These are phyloP conservation scores for Balaenoptera acutorostrata DNA, from an alignment of 2,113 vertebrate species.

Conservation along the genomic window DNA sequence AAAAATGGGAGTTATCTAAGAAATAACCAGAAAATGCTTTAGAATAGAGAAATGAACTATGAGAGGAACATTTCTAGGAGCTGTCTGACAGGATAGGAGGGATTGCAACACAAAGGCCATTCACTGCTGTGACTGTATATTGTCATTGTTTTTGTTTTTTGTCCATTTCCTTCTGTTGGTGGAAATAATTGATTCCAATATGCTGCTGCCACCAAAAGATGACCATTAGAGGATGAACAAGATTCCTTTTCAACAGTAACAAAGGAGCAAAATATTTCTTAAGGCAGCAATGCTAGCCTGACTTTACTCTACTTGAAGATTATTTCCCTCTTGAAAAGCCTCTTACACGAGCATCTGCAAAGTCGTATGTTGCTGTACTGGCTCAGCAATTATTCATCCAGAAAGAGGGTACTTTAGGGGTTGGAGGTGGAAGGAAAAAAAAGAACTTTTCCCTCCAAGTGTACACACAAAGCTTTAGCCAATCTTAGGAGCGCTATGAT, in stretches of 20 bases:
- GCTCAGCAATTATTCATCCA: not conserved
- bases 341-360: not conserved
- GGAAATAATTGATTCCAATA: conserved; percentile 32
- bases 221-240: conserved; percentile 41
- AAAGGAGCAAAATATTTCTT: conserved; percentile 11
- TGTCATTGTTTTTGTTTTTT: not conserved
- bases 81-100: not conserved
- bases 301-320: conserved; percentile 5
- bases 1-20: conserved; percentile 40
- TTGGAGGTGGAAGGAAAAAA: conserved; percentile 13
- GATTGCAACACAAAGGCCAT: conserved; percentile 48
- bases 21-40: conserved; percentile 29
- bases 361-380: not conserved
- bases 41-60: not conserved
- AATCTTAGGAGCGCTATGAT: conserved; percentile 85
- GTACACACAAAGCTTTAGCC: conserved; percentile 77
- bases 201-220: conserved; percentile 41
- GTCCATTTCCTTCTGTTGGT: conserved; percentile 52
- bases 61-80: not conserved
- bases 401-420: not conserved
- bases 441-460: conserved; percentile 47
- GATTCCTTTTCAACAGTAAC: conserved; percentile 41
- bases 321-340: conserved; percentile 38
- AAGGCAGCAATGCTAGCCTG: not conserved
- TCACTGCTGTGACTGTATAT: not conserved